Percentiles rank a stretch among this genome's conserved stretches.
phyloP scores from a whole-genome alignment of 2,113 vertebrate species.

The Proterorhinus semilunaris region DNA sequence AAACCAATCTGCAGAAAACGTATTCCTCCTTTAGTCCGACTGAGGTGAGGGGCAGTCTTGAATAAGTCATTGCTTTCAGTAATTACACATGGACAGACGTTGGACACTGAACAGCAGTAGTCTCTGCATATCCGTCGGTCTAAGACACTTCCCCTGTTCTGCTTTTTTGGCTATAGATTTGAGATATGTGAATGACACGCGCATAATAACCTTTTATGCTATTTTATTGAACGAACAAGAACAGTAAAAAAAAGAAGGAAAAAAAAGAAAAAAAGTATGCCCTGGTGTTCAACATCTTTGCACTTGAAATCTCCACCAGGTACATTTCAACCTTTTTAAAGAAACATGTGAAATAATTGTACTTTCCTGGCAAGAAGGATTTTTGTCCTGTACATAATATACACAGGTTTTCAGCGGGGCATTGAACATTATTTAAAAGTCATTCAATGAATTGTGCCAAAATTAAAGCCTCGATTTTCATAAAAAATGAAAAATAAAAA shows the following conservation, averaged over 20 bases:
- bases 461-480: no score
- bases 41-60: constrained; percentile 47
- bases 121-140: constrained; percentile 58
- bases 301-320: no score
- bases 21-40: constrained; percentile 39
- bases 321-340: no score
- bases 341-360: no score
- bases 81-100: constrained; percentile 44
- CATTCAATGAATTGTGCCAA: no score
- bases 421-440: no score
- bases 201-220: not conserved
- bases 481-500: no score
- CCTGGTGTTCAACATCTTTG: no score
- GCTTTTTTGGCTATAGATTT: constrained; percentile 36
- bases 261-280: no score
- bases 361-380: no score
- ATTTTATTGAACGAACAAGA: not conserved
- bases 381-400: no score
- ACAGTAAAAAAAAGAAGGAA: not conserved
- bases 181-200: not conserved
- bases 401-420: no score
- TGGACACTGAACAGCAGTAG: constrained; percentile 27
- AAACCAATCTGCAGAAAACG: constrained; percentile 35
- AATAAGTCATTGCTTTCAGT: constrained; percentile 60
- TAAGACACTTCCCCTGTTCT: constrained; percentile 40